phyloP scores from a whole-genome alignment of 2,797 vertebrate species.

The Sebastes goodei region DNA sequence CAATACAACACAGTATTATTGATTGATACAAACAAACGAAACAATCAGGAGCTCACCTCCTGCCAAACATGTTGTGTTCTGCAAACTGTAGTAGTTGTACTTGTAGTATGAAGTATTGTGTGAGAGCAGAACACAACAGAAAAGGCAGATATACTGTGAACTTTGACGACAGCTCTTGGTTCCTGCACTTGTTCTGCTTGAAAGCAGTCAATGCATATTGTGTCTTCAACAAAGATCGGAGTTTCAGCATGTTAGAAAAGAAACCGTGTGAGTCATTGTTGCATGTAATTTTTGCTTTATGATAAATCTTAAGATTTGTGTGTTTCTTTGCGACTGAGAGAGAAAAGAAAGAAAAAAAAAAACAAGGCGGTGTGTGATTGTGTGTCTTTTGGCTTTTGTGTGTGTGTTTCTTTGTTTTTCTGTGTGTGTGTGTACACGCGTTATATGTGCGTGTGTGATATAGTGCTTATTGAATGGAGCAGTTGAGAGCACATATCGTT shows the following conservation, averaged over 20 bases:
- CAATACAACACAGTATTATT: neutral
- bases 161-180: neutral
- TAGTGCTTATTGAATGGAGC: conserved; percentile 39
- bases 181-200: neutral
- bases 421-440: neutral
- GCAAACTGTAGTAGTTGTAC: neutral
- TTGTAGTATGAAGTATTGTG: neutral
- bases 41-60: neutral
- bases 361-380: neutral
- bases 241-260: neutral
- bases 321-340: neutral
- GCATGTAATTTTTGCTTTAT: neutral
- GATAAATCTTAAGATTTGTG: neutral
- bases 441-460: neutral
- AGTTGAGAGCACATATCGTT: conserved; percentile 38
- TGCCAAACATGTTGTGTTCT: neutral
- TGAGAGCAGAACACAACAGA: neutral
- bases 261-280: neutral
- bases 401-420: neutral
- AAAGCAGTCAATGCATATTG: neutral
- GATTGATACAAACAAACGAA: neutral
- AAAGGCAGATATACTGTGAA: neutral
- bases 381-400: neutral
- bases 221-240: neutral
- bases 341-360: neutral